Conservation (phyloP, 1,140 invertebrate genomes). For the Drosophila sp. region DNA sequence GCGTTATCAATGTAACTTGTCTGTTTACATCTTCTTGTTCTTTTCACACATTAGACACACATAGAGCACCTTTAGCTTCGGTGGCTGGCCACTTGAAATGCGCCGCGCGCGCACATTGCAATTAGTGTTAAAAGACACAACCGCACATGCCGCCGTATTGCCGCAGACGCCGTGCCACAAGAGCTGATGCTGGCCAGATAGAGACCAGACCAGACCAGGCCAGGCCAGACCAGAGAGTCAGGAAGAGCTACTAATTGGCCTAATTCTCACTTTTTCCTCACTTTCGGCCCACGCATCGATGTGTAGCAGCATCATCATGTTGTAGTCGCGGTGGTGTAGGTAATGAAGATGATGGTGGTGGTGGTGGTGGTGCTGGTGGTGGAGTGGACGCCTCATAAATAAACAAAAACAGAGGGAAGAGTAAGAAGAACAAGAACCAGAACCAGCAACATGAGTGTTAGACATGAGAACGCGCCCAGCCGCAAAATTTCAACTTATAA, state of each 20-base stretch:
- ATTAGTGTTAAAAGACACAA: conserved; percentile 80
- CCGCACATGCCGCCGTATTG: conserved; percentile 16
- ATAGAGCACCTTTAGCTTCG: conserved; percentile 13
- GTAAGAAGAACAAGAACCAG: conserved; percentile 51
- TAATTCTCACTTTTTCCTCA: conserved; percentile 67
- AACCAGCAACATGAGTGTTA: conserved; percentile 73
- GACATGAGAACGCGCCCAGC: conserved; percentile 46
- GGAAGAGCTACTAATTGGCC: conserved; percentile 75
- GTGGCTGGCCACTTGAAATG: conserved; percentile 55
- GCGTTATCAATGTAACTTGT: neutral
- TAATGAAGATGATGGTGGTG: conserved; percentile 7
- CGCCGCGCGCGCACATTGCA: conserved; percentile 53
- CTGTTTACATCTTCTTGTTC: neutral
- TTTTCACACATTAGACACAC: conserved; percentile 24
- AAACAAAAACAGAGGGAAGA: conserved; percentile 53
- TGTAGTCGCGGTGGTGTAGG: neutral
- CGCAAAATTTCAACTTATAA: conserved; percentile 8
- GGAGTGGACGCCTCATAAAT: conserved; percentile 67
- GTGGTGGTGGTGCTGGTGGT: conserved; percentile 4
- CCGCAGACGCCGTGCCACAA: conserved; percentile 41
- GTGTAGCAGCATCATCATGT: neutral
- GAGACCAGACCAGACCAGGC: too few relatives aligned
- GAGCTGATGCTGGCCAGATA: conserved; percentile 37
- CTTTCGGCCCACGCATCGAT: conserved; percentile 48
- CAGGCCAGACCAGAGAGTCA: conserved; percentile 29